Conservation (phyloP, 2,797 vertebrate genomes). For the Necrosyrtes monachus region DNA sequence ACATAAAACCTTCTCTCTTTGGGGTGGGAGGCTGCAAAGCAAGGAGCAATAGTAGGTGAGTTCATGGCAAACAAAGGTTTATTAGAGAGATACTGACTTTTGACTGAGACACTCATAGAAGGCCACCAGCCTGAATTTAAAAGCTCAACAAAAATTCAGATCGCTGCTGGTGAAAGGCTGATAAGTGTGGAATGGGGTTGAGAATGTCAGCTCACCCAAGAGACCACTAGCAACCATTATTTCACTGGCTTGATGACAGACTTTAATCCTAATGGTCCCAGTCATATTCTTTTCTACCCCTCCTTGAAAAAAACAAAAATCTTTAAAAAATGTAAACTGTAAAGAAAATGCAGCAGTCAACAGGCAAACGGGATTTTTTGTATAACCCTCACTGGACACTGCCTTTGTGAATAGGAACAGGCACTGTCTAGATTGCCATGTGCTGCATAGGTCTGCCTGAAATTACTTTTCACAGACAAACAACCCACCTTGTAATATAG, state of each 20-base stretch:
- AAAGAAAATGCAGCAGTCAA: background rate
- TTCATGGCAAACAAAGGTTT: background rate
- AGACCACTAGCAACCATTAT: background rate
- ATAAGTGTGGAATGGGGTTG: background rate
- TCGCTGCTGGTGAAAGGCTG: rapidly evolving
- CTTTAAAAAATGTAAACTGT: background rate
- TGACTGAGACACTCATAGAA: background rate
- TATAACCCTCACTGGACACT: rapidly evolving
- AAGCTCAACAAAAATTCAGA: background rate
- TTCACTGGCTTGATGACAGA: background rate
- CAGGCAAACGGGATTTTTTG: background rate
- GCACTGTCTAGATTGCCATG: background rate
- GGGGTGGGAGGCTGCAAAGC: background rate
- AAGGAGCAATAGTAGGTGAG: background rate
- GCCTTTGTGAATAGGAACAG: background rate
- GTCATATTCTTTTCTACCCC: background rate
- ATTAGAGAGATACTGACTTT: background rate
- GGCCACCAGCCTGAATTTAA: background rate
- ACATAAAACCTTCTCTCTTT: background rate
- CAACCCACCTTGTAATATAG: background rate
- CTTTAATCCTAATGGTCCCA: background rate
- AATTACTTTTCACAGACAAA: background rate
- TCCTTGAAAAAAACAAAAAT: background rate
- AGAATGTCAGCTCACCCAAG: background rate
- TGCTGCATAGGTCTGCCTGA: background rate